phyloP scores from a whole-genome alignment of 2,888 invertebrate genomes.

The Dasysyrphus albostriatus region DNA sequence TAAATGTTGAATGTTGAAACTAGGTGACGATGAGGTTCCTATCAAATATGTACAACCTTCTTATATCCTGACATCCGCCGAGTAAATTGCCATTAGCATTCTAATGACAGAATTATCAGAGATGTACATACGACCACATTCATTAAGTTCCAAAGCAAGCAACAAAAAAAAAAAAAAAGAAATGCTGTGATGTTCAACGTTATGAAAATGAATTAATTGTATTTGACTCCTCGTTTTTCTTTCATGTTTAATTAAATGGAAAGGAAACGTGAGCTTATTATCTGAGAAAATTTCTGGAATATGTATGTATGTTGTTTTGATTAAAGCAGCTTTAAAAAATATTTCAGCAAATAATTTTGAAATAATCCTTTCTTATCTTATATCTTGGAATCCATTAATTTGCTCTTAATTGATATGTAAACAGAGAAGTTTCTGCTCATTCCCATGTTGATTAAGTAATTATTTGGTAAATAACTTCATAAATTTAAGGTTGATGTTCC shows the following conservation, averaged over 20 bases:
- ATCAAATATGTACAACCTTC: not conserved
- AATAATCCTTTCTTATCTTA: not conserved
- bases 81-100: constrained; percentile 1
- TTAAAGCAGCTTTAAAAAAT: not conserved
- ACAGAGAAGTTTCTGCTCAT: not conserved
- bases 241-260: constrained; percentile 4
- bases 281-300: not conserved
- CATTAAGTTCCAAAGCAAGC: not conserved
- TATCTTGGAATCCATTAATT: not conserved
- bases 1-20: not conserved
- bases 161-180: not conserved
- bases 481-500: not conserved
- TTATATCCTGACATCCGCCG: not conserved
- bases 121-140: not conserved
- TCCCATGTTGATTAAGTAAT: not conserved
- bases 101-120: not conserved
- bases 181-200: not conserved
- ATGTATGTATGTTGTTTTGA: not conserved
- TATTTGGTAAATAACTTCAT: not conserved
- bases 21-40: not conserved
- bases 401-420: not conserved
- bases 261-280: constrained; percentile 5
- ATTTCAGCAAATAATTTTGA: not conserved
- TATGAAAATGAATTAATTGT: constrained; percentile 12
- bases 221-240: not conserved